Base-by-base conservation (phyloP, 2,113 vertebrate species). In the Cheirogaleus medius region DNA sequence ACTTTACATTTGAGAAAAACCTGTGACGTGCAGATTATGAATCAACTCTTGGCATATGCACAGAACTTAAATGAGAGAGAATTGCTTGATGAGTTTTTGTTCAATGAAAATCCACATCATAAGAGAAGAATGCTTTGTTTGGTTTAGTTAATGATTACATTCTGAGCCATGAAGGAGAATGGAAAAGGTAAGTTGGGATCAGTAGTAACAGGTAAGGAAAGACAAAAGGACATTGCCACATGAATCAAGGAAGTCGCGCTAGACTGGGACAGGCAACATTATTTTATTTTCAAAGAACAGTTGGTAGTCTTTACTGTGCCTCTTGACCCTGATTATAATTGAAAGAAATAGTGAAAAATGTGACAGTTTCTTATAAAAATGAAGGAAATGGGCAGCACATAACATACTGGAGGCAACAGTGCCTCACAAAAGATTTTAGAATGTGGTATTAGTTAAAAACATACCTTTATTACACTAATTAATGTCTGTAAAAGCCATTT, bases 41-140 rank as follows among this genome's bases (percentile, higher is more conserved):
- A 15, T 90, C 66, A 58, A 27, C 87, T 94, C 66, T 88, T 90
- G n/a, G 17, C 69, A 78, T 27, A 15, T 74, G 52, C 10, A 3
- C 13, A 37, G 20, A 29, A 8, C 56, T 93, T 89, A 52, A 8
- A 7, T 25, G 39, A 78, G 68, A 78, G 29, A 49, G 58, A 71
- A 81, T 56, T 47, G 29, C 77, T 92, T 25, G 56, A 64, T 69
- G 85, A 84, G 32, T n/a, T 90, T 93, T 82, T 90, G 17, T 80
- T 90, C 49, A 37, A 1, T 25, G 18, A 60, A 89, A 91, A 71
- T 13, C 49, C 58, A 10, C 20, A 8, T 91, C 73, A 47, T 42
- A 73, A 47, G 74, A 78, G 74, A 93, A 66, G n/a, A 83, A 37
- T 71, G 78, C 77, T 87, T 77, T 23, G 56, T 84, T 96, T 58